phyloP scores from a whole-genome alignment of 2,113 vertebrate genomes.

The Rhea americana region DNA sequence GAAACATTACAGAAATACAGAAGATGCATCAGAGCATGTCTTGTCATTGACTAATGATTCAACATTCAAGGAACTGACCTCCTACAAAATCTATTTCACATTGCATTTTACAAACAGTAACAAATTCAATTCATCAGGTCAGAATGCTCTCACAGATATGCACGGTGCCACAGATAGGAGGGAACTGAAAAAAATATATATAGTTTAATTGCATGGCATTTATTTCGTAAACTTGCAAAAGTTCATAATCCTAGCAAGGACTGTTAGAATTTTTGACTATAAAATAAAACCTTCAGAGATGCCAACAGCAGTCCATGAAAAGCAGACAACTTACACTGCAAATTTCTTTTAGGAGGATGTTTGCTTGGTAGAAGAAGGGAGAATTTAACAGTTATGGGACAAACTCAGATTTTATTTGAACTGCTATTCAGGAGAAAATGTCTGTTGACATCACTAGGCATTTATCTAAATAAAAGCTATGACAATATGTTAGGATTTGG shows the following conservation, averaged over 20 bases:
- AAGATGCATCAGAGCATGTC: slow-evolving; percentile 43
- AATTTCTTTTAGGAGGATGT: not conserved
- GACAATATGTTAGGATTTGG: not conserved
- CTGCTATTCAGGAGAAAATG: not conserved
- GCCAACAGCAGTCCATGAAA: not conserved
- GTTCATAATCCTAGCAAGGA: not conserved
- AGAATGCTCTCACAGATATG: slow-evolving; percentile 17
- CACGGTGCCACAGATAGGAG: not conserved
- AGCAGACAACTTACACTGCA: slow-evolving; percentile 28
- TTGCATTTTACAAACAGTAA: slow-evolving; percentile 23
- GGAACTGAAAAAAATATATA: slow-evolving; percentile 16
- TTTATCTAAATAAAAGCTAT: not conserved
- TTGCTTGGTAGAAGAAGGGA: not conserved
- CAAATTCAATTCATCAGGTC: slow-evolving; percentile 8
- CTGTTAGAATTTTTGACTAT: not conserved
- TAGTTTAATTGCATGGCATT: slow-evolving; percentile 40
- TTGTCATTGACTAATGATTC: slow-evolving; percentile 40
- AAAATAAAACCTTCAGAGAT: slow-evolving; percentile 50
- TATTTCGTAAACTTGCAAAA: slow-evolving; percentile 25
- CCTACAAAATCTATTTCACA: slow-evolving; percentile 53
- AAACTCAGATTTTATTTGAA: not conserved
- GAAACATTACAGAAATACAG: slow-evolving; percentile 24
- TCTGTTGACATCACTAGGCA: not conserved
- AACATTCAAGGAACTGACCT: slow-evolving; percentile 18
- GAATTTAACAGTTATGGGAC: not conserved